Evolutionary conservation across 2,888 invertebrate species (phyloP).

Genomic region (Agelastica alni): DNA sequence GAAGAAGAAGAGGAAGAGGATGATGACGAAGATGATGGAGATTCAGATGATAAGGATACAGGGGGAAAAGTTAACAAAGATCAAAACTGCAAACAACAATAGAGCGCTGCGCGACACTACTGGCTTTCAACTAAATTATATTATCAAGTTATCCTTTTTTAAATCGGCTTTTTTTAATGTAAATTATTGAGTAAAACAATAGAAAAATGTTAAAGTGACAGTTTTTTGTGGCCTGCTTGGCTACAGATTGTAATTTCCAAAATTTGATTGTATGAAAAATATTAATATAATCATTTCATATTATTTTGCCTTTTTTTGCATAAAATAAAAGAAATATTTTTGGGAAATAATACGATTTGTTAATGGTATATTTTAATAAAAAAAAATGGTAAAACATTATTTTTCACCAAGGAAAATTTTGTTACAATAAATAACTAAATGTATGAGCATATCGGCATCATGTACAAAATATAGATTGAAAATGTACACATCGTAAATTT

Average conservation of each 20-base stretch:
- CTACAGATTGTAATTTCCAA: constrained; percentile 25
- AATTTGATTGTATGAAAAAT: constrained; percentile 31
- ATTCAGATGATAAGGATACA: constrained; percentile 53
- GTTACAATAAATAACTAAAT: constrained; percentile 6
- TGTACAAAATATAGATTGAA: not conserved
- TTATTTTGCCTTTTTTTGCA: constrained; percentile 2
- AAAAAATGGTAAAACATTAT: constrained; percentile 20
- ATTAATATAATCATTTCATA: constrained; percentile 26
- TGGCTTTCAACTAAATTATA: constrained; percentile 1
- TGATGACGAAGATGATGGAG: constrained; percentile 75
- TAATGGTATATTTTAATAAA: constrained; percentile 24
- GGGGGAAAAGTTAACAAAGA: constrained; percentile 47
- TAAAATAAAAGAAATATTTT: not conserved
- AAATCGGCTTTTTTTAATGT: constrained; percentile 1
- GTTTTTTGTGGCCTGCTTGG: constrained; percentile 16
- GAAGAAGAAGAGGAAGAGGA: constrained; percentile 84
- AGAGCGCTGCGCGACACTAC: constrained; percentile 17
- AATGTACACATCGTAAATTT: not conserved
- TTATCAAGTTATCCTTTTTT: not conserved
- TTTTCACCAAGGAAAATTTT: constrained; percentile 22
- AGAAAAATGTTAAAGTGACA: constrained; percentile 18
- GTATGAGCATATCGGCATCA: not conserved
- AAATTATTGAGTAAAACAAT: constrained; percentile 17
- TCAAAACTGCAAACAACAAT: constrained; percentile 55
- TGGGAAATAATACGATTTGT: not conserved